Evolutionary conservation across 1,140 invertebrate species (phyloP).

Genomic region (Zaprionus tsacasi): DNA sequence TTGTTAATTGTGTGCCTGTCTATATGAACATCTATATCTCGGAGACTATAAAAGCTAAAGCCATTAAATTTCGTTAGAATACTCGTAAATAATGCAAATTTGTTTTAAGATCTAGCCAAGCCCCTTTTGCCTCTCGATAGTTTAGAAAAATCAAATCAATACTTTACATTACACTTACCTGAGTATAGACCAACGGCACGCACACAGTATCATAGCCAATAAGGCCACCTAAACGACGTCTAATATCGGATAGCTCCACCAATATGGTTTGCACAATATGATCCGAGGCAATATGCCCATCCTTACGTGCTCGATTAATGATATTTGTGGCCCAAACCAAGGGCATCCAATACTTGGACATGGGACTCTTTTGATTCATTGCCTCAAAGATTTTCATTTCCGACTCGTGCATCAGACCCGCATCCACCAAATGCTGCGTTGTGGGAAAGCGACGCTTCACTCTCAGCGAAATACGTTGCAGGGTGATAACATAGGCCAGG

Average conservation of each 20-base stretch:
- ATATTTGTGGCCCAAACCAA: constrained; percentile 96
- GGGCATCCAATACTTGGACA: constrained; percentile 97
- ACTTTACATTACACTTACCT: constrained; percentile 87
- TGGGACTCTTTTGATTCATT: constrained; percentile 93
- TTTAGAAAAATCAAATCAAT: too few species aligned
- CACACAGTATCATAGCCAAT: constrained; percentile 98
- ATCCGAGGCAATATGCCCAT: constrained; percentile 92
- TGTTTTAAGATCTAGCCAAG: too few species aligned
- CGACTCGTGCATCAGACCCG: constrained; percentile 95
- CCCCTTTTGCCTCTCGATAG: too few species aligned
- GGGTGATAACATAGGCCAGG: constrained; percentile 93
- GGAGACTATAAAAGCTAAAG: too few species aligned
- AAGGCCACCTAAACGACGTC: constrained; percentile 90
- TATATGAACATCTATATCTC: too few species aligned
- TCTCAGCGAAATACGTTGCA: constrained; percentile 93
- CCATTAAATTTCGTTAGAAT: too few species aligned
- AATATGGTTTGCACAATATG: constrained; percentile 94
- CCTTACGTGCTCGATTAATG: constrained; percentile 92
- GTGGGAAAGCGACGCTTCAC: constrained; percentile 96
- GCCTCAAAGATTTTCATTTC: constrained; percentile 95
- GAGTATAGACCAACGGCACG: constrained; percentile 98
- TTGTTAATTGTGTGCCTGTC: too few species aligned
- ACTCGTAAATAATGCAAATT: too few species aligned
- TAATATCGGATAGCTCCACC: constrained; percentile 92
- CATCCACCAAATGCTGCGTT: constrained; percentile 95